Conservation (phyloP, 1,140 invertebrate species). For the Calycopis cecrops region DNA sequence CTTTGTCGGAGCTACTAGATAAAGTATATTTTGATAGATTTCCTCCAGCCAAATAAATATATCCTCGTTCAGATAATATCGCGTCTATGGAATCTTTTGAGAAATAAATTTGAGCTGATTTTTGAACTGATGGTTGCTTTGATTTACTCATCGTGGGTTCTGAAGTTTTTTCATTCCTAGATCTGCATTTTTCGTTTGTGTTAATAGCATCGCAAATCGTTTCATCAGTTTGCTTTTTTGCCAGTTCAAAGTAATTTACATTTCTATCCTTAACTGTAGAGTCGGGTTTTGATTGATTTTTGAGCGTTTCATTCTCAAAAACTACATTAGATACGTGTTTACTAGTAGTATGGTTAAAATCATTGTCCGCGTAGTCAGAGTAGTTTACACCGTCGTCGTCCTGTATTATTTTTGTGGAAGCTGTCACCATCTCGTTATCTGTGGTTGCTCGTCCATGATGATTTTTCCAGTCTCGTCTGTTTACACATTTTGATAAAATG, state of each 20-base stretch:
- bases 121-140: slow-evolving; percentile 33
- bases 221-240: no score
- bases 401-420: no score
- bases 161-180: background rate
- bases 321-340: no score
- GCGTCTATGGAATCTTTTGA: slow-evolving; percentile 62
- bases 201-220: background rate
- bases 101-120: slow-evolving; percentile 48
- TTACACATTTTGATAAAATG: slow-evolving; percentile 60
- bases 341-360: no score
- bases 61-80: slow-evolving; percentile 46
- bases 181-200: background rate
- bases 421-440: no score
- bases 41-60: slow-evolving; percentile 42
- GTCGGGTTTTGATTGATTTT: slow-evolving; percentile 9
- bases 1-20: slow-evolving; percentile 29
- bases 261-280: background rate
- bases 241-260: no score
- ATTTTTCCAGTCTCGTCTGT: slow-evolving; percentile 51
- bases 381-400: no score
- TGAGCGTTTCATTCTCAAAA: no score
- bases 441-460: slow-evolving; percentile 17
- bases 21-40: slow-evolving; percentile 51
- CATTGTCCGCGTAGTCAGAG: no score
- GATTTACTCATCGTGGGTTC: background rate